Evolutionary conservation across 2,797 vertebrate species (phyloP), one percentile per base, ranked within the genome.

Genomic region (Melanotaenia pygmaea): DNA sequence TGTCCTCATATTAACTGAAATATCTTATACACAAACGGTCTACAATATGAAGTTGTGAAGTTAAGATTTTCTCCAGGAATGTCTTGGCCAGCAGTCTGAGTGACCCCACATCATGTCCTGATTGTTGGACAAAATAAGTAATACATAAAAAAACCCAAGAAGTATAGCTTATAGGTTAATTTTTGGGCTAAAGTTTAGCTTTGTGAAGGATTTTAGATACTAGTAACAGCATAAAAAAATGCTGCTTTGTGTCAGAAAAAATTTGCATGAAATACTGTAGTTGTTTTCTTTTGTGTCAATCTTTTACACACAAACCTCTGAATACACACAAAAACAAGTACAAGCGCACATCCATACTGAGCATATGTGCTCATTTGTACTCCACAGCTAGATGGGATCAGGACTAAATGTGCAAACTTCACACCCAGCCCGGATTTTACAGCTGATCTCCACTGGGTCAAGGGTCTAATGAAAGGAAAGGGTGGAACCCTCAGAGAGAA

Each of bases 401-500:
- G 71, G 59, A 78, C 70, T 73, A 57, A 53, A 59, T 71, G 82
- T 83, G 47, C 60, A 0, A 68, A 35, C 62, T 56, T 35, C 83
- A 88, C 86, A 77, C 84, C 86, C 86, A 77, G 40, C 76, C 77
- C 66, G 71, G 72, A 77, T 70, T 50, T 79, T 32, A 71, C 53
- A 40, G 68, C 38, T 87, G 74, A 89, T 82, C 78, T 62, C 78
- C 43, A 77, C 74, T 62, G 57, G 59, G 72, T 56, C 38, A 45
- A 35, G 58, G 69, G 73, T 80, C 71, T 73, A 57, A 80, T 86
- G 80, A 79, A 74, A 88, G 82, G 91, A 87, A 91, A 92, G 87
- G 90, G 91, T 91, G 89, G 88, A 82, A 83, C 80, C 80, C 79
- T 81, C 56, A 62, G 83, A 81, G 80, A 72, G 81, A 83, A 89